Evolutionary conservation across 2,888 invertebrate species (phyloP).

Genomic region (Xestoiulus laeticollis): DNA sequence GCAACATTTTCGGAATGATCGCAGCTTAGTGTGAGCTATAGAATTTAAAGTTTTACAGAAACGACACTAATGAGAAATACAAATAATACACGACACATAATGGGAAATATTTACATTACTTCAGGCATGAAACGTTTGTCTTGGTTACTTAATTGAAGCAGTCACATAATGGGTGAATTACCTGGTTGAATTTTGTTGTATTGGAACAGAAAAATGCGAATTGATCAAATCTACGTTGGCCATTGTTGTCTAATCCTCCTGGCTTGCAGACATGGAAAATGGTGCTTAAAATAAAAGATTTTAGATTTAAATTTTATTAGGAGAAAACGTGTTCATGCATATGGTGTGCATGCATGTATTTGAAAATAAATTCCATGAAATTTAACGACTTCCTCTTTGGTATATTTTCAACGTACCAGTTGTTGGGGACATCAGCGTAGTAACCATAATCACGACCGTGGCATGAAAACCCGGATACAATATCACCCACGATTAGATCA

Average conservation of each 20-base stretch:
- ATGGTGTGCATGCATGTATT: too few species aligned
- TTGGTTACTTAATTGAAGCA: neutral
- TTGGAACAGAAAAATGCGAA: slow-evolving; percentile 36
- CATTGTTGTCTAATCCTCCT: neutral
- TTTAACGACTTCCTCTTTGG: neutral
- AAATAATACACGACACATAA: neutral
- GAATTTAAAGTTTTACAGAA: neutral
- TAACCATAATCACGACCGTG: slow-evolving; percentile 55
- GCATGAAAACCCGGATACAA: neutral
- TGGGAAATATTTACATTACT: neutral
- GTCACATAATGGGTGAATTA: neutral
- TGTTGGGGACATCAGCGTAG: slow-evolving; percentile 57
- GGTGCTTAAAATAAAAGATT: neutral
- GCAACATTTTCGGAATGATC: neutral
- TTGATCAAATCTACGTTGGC: neutral
- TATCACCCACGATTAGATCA: neutral
- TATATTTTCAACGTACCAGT: slow-evolving; percentile 38
- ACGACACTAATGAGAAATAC: neutral
- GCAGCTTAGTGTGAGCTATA: slow-evolving; percentile 24
- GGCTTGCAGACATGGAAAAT: slow-evolving; percentile 19
- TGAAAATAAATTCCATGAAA: too few species aligned
- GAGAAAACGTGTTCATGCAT: neutral
- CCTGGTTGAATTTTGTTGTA: neutral
- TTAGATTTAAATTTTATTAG: too few species aligned
- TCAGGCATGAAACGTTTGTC: neutral